These are phyloP conservation scores for Hoplostethus atlanticus DNA, from an alignment of 2,797 vertebrate genomes.

Conservation along the genomic window DNA sequence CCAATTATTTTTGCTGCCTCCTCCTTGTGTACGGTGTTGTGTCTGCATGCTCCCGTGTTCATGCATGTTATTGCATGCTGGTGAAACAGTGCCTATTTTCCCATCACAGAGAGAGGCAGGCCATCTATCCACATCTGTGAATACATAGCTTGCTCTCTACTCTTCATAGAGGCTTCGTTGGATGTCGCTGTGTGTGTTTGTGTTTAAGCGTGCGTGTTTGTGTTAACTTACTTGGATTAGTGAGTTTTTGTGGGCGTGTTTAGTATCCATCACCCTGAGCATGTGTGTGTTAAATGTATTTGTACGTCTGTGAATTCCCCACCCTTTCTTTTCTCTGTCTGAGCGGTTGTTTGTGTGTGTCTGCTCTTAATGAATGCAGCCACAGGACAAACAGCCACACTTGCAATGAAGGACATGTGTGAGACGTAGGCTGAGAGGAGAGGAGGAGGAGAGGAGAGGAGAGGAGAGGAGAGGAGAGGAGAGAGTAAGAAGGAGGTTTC, in stretches of 20 bases:
- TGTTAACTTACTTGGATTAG: slow-evolving; percentile 42
- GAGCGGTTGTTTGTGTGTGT: slow-evolving; percentile 55
- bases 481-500: slow-evolving; percentile 41
- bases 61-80: slow-evolving; percentile 26
- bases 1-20: slow-evolving; percentile 23
- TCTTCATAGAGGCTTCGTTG: slow-evolving; percentile 32
- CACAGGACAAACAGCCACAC: slow-evolving; percentile 46
- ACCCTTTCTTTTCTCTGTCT: slow-evolving; percentile 25
- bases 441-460: neutral
- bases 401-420: slow-evolving; percentile 43
- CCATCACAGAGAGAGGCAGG: slow-evolving; percentile 28
- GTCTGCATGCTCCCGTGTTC: slow-evolving; percentile 24
- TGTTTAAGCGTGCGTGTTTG: slow-evolving; percentile 35
- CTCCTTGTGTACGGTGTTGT: slow-evolving; percentile 15
- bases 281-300: slow-evolving; percentile 43
- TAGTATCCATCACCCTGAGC: slow-evolving; percentile 45
- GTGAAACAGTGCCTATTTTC: slow-evolving; percentile 32
- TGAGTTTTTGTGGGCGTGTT: slow-evolving; percentile 41
- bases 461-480: slow-evolving; percentile 2
- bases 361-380: slow-evolving; percentile 48
- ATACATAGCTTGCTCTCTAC: neutral
- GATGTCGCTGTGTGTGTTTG: slow-evolving; percentile 46
- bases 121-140: slow-evolving; percentile 50
- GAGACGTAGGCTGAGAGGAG: slow-evolving; percentile 3
- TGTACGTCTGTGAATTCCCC: slow-evolving; percentile 43